These are phyloP conservation scores for Pelagia noctiluca DNA, from an alignment of 30 jellyfish, hydroid and myxozoan genomes.

Conservation along the genomic window DNA sequence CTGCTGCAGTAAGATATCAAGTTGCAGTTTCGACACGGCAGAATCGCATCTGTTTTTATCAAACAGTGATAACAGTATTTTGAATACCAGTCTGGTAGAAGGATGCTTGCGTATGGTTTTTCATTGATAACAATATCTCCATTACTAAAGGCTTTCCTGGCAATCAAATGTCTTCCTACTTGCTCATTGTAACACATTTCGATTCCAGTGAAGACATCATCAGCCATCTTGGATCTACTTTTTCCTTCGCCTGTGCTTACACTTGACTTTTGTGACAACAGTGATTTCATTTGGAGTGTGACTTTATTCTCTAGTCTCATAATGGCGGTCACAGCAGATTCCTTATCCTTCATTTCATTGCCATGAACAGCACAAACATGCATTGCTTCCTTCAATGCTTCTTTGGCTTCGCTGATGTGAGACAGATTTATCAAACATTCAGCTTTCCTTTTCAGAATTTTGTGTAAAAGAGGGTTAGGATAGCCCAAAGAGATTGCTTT, in stretches of 20 bases:
- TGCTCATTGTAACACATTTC: slow-evolving; percentile 4
- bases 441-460: slow-evolving; percentile 60
- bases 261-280: too few relatives aligned
- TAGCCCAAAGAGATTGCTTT: slow-evolving; percentile 54
- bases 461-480: slow-evolving; percentile 46
- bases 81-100: slow-evolving; percentile 58
- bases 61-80: slow-evolving; percentile 82
- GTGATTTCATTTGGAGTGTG: too few relatives aligned
- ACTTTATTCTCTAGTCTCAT: slow-evolving; percentile 3
- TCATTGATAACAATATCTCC: slow-evolving; percentile 80
- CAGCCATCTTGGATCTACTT: slow-evolving; percentile 8
- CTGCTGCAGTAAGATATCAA: slow-evolving; percentile 69
- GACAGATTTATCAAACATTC: slow-evolving; percentile 38
- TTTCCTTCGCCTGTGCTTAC: slow-evolving; percentile 10
- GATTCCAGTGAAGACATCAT: slow-evolving; percentile 33
- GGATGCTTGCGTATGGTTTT: slow-evolving; percentile 80
- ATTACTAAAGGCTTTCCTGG: slow-evolving; percentile 50
- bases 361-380: not conserved
- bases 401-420: slow-evolving; percentile 20
- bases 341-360: not conserved
- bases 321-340: not conserved
- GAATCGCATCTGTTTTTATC: slow-evolving; percentile 6
- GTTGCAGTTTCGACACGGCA: slow-evolving; percentile 75
- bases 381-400: slow-evolving; percentile 27
- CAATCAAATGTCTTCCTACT: slow-evolving; percentile 79